Base-by-base conservation (phyloP, 2,113 vertebrate genomes). In the Regulus satrapa region DNA sequence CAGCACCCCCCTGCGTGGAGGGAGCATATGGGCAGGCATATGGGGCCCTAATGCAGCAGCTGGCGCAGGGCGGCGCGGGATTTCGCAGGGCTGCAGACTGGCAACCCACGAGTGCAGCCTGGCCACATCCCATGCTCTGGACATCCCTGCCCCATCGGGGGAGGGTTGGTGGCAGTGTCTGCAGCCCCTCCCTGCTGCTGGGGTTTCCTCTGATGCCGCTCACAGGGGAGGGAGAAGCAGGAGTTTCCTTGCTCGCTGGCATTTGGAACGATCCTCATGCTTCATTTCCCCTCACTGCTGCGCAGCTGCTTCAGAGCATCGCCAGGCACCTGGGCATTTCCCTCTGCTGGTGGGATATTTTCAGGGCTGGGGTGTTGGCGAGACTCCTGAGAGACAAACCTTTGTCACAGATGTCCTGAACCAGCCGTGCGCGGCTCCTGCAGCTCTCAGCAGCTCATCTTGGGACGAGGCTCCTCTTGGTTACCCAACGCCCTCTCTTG, bases 51-150 rank as follows among this genome's bases (percentile, higher is more conserved):
- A 14, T 8, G 56, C 55, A 19, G 73, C 59, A 66, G 68, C 36
- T 76, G 76, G 48, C 3, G 0, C 0, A 0, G 45, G 67, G 38
- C 5, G 0, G 43, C 1, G 6, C 1, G 0, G 68, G n/a, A 55
- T 85, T 81, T 4, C 0, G 46, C 0, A 1, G 54, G 2, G 25
- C 19, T 1, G 0, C 71, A 48, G 46, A 63, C 48, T 32, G 29
- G 78, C 66, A 45, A 6, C 64, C 5, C 43, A 1, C 1, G 5
- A 1, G 34, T 3, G 2, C 24, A 79, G 38, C 1, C 1, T 2
- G 68, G 51, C 40, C 25, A 7, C 2, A 6, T 64, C 64, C 69
- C 26, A 0, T 0, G 4, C 59, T 54, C 49, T 6, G 23, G 29
- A n/a, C 51, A 58, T 5, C 59, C 38, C 61, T 63, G 38, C 31